Percentiles rank a stretch among this genome's conserved stretches.
Evolutionary conservation across 2,888 invertebrate genomes (phyloP).

Genomic region (Scaptodrosophila latifasciaeformis): DNA sequence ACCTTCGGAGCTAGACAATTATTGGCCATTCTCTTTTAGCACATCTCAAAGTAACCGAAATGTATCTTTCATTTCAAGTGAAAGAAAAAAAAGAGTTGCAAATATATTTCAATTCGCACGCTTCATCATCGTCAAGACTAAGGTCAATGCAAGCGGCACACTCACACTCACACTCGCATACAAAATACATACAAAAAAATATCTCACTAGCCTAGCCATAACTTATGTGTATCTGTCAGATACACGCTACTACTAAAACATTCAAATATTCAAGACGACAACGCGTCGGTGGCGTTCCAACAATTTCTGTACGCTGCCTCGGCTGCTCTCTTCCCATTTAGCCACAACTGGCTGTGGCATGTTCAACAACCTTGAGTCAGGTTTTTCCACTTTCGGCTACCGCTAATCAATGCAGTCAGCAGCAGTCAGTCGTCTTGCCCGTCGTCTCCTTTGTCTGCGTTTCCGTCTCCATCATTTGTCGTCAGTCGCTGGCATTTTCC

Average conservation of each 20-base stretch:
- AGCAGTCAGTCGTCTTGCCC: too few species aligned
- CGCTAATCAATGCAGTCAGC: conserved; percentile 60
- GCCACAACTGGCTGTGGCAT: conserved; percentile 35
- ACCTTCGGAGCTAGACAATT: conserved; percentile 25
- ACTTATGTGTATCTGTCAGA: conserved; percentile 58
- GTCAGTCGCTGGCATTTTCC: neutral
- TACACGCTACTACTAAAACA: conserved; percentile 40
- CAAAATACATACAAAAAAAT: conserved; percentile 2
- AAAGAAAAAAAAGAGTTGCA: conserved; percentile 1
- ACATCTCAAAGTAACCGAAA: conserved; percentile 2
- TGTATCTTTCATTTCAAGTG: too few species aligned
- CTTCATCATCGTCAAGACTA: conserved; percentile 38
- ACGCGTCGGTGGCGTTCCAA: conserved; percentile 33
- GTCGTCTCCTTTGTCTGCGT: conserved; percentile 24
- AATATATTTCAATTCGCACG: conserved; percentile 10
- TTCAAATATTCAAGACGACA: conserved; percentile 52
- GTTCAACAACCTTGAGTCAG: conserved; percentile 71
- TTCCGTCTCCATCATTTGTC: neutral
- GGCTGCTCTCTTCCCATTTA: conserved; percentile 8
- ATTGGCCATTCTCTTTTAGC: conserved; percentile 27
- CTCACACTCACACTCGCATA: too few species aligned
- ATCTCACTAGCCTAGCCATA: neutral
- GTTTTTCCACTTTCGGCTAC: conserved; percentile 68
- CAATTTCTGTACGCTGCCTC: conserved; percentile 21
- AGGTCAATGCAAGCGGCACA: conserved; percentile 45